These are phyloP conservation scores for Chloroclystis v-ata DNA, from an alignment of 2,888 invertebrate genomes.

Conservation along the genomic window DNA sequence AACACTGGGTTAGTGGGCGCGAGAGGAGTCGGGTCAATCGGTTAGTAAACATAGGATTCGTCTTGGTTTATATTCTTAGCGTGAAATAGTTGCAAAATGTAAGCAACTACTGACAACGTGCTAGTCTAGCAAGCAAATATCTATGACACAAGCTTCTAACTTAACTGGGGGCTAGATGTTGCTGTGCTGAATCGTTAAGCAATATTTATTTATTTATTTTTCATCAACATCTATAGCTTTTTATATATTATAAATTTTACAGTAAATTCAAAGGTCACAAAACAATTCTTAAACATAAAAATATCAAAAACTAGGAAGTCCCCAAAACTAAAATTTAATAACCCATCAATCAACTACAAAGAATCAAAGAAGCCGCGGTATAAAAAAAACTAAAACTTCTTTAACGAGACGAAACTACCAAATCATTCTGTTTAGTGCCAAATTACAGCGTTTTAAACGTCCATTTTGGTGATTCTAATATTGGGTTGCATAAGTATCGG, in stretches of 20 bases:
- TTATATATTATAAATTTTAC: no score
- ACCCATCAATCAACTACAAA: conserved; percentile 69
- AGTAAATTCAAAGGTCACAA: no score
- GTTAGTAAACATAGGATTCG: conserved; percentile 70
- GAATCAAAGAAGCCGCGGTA: conserved; percentile 60
- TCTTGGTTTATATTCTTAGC: conserved; percentile 56
- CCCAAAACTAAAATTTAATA: conserved; percentile 68
- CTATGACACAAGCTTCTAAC: no score
- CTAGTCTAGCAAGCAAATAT: no score
- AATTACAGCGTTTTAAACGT: conserved; percentile 72
- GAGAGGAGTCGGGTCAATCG: conserved; percentile 67
- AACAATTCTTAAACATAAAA: no score
- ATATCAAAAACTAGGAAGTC: conserved; percentile 56
- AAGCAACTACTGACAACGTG: conserved; percentile 31
- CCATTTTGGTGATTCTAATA: conserved; percentile 64
- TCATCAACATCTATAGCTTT: no score
- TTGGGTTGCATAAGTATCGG: conserved; percentile 61
- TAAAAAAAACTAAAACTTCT: conserved; percentile 74
- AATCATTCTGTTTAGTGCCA: conserved; percentile 75
- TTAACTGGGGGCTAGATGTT: no score
- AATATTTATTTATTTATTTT: no score
- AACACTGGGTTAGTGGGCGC: conserved; percentile 71
- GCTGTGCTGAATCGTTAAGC: no score
- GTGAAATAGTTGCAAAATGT: conserved; percentile 62
- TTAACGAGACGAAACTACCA: conserved; percentile 70